Conservation (phyloP, 1,140 invertebrate species). For the Agrypnia vestita region DNA sequence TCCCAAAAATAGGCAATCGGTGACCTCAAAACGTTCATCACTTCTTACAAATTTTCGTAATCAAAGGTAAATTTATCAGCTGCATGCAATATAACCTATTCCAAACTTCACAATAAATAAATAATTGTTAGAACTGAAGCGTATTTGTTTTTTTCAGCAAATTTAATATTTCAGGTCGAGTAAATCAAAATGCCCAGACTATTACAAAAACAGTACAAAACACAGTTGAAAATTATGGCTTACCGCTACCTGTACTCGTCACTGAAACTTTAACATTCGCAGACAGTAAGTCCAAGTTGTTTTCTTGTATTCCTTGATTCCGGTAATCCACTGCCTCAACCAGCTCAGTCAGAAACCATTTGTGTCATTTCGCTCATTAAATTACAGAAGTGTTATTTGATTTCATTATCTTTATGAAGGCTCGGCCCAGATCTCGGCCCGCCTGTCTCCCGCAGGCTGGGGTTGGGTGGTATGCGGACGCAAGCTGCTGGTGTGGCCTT, state of each 20-base stretch:
- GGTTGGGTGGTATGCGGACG: slow-evolving; percentile 90
- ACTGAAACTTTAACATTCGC: slow-evolving; percentile 90
- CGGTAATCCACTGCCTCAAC: too few relatives aligned
- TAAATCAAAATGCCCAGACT: slow-evolving; percentile 80
- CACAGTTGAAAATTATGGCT: slow-evolving; percentile 83
- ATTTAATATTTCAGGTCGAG: slow-evolving; percentile 75
- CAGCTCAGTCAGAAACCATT: too few relatives aligned
- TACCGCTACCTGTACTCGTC: slow-evolving; percentile 87
- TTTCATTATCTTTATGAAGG: slow-evolving; percentile 64
- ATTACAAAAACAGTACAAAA: slow-evolving; percentile 80
- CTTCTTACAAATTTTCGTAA: slow-evolving; percentile 68
- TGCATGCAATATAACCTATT: slow-evolving; percentile 51
- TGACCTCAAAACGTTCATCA: slow-evolving; percentile 66
- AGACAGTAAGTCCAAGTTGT: slow-evolving; percentile 74
- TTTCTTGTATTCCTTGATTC: too few relatives aligned
- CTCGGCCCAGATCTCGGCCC: slow-evolving; percentile 72
- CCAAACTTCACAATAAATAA: slow-evolving; percentile 16
- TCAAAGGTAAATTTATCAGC: slow-evolving; percentile 65
- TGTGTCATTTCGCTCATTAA: too few relatives aligned
- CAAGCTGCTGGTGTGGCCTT: slow-evolving; percentile 90
- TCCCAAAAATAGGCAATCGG: slow-evolving; percentile 69
- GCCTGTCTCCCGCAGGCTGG: slow-evolving; percentile 73
- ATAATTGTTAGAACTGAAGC: not conserved
- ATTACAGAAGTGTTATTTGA: too few relatives aligned
- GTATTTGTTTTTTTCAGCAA: slow-evolving; percentile 67